Percentiles rank a stretch among this genome's conserved stretches.
Evolutionary conservation across 2,888 invertebrate genomes (phyloP).

Genomic region (Leptogaster cylindrica): DNA sequence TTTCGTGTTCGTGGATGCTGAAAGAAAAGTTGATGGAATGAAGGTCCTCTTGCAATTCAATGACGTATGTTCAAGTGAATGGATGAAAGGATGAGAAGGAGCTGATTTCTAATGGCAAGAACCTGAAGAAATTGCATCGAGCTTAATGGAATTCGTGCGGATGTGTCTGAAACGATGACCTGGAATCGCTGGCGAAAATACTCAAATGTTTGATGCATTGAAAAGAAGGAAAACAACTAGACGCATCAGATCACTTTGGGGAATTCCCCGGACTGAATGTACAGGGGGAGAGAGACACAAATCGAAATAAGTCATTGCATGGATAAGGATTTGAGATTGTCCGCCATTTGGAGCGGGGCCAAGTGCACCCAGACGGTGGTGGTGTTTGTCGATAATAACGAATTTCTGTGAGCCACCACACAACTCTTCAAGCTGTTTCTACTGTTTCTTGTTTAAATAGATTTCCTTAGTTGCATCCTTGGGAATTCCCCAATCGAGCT

Average conservation of each 20-base stretch:
- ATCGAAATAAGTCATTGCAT: constrained; percentile 20
- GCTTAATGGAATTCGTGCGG: constrained; percentile 35
- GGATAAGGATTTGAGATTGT: constrained; percentile 13
- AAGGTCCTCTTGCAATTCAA: constrained; percentile 8
- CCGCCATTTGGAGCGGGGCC: constrained; percentile 19
- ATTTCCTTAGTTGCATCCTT: constrained; percentile 30
- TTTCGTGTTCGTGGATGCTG: constrained; percentile 13
- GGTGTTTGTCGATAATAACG: constrained; percentile 30
- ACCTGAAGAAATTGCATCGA: constrained; percentile 34
- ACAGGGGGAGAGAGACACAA: too few relatives aligned
- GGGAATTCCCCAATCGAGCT: constrained; percentile 25
- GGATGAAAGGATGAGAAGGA: constrained; percentile 25
- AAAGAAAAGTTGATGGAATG: background rate
- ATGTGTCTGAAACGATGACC: constrained; percentile 35
- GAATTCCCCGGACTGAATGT: too few relatives aligned
- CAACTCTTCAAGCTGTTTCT: too few relatives aligned
- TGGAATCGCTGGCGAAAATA: constrained; percentile 22
- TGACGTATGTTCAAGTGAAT: constrained; percentile 27
- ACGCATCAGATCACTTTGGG: constrained; percentile 26
- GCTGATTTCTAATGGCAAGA: constrained; percentile 20
- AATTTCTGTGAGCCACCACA: constrained; percentile 10
- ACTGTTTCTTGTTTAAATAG: constrained; percentile 14
- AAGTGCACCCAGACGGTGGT: background rate
- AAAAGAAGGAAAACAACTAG: constrained; percentile 24
- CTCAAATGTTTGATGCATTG: constrained; percentile 18